Evolutionary conservation across 2,113 vertebrate species (phyloP).

Genomic region (Brachionichthys hirsutus): DNA sequence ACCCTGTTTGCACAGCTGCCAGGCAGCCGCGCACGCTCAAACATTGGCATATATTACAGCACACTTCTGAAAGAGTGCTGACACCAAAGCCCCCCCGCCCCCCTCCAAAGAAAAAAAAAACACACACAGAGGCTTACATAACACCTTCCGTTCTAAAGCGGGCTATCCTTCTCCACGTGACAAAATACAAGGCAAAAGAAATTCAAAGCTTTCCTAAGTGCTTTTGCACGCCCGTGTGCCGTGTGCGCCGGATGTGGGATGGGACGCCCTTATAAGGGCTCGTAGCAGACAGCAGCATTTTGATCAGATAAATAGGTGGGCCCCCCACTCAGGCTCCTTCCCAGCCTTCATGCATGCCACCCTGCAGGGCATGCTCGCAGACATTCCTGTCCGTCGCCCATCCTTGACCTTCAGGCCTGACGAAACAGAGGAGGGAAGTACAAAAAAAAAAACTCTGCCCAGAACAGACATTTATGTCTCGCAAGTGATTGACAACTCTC

Average conservation of each 20-base stretch:
- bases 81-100: too few relatives aligned
- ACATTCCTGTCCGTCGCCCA: constrained; percentile 77
- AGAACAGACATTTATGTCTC: constrained; percentile 7
- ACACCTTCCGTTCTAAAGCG: constrained; percentile 38
- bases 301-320: constrained; percentile 74
- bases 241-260: constrained; percentile 10
- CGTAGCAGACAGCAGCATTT: constrained; percentile 45
- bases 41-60: constrained; percentile 62
- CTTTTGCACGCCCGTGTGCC: constrained; percentile 25
- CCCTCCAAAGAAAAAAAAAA: constrained; percentile 31
- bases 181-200: constrained; percentile 28
- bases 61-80: constrained; percentile 60
- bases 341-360: constrained; percentile 57
- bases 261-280: constrained; percentile 55
- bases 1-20: constrained; percentile 81
- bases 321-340: constrained; percentile 39
- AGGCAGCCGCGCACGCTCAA: constrained; percentile 55
- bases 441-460: constrained; percentile 17
- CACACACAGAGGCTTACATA: constrained; percentile 49
- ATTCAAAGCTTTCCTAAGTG: constrained; percentile 16
- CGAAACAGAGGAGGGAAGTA: constrained; percentile 27
- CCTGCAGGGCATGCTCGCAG: constrained; percentile 61
- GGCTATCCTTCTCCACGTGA: constrained; percentile 14
- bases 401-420: constrained; percentile 60
- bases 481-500: constrained; percentile 40